phyloP scores from a whole-genome alignment of 2,888 invertebrate species.

The Conistra vaccinii region DNA sequence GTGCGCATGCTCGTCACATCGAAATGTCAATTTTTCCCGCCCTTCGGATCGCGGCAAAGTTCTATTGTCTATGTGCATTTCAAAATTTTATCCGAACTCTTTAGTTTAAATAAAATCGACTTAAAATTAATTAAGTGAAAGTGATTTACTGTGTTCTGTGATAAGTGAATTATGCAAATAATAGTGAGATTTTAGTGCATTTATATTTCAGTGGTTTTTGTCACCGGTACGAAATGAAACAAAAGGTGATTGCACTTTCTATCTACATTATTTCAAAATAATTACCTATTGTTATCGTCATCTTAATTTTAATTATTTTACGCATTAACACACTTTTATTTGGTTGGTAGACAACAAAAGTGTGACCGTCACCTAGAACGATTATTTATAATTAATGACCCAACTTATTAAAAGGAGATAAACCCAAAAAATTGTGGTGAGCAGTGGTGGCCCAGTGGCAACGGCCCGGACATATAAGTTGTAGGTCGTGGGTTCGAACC shows the following conservation, averaged over 20 bases:
- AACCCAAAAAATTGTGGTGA: too few relatives aligned
- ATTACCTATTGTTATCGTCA: background rate
- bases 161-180: conserved; percentile 34
- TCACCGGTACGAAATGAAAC: conserved; percentile 49
- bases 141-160: conserved; percentile 42
- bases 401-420: conserved; percentile 16
- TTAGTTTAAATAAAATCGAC: conserved; percentile 15
- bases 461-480: too few relatives aligned
- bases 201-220: conserved; percentile 22
- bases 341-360: conserved; percentile 8
- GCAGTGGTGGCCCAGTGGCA: too few relatives aligned
- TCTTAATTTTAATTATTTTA: conserved; percentile 14
- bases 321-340: conserved; percentile 32
- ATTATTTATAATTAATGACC: conserved; percentile 50
- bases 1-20: conserved; percentile 72
- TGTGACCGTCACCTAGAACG: conserved; percentile 36
- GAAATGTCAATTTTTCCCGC: conserved; percentile 74
- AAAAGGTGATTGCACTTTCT: conserved; percentile 58
- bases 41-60: conserved; percentile 44
- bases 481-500: too few relatives aligned
- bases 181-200: conserved; percentile 39
- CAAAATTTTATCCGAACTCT: conserved; percentile 34
- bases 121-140: conserved; percentile 19
- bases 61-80: conserved; percentile 46
- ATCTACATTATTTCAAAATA: background rate